Evolutionary conservation across 2,888 invertebrate species (phyloP).

Genomic region (Malthinus seriepunctatus): DNA sequence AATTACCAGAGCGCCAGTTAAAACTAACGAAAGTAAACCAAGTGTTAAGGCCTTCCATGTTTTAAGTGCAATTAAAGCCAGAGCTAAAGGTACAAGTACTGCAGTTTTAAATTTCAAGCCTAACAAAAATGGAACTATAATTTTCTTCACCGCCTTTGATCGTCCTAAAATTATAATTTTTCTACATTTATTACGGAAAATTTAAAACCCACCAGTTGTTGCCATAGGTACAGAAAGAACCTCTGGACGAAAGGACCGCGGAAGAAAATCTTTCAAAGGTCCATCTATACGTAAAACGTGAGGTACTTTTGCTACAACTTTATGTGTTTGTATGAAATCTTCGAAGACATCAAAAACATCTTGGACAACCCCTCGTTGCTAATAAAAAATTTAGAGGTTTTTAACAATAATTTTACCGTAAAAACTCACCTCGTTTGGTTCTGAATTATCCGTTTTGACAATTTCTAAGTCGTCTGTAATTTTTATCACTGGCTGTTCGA

Average conservation of each 20-base stretch:
- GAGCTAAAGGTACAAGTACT: constrained; percentile 77
- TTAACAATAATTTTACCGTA: neutral
- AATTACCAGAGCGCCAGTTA: constrained; percentile 83
- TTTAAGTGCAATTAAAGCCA: constrained; percentile 82
- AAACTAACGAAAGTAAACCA: constrained; percentile 79
- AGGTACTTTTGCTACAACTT: constrained; percentile 75
- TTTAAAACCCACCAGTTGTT: constrained; percentile 54
- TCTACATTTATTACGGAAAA: no score
- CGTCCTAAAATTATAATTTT: constrained; percentile 70
- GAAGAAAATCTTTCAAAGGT: constrained; percentile 63
- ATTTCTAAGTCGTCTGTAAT: constrained; percentile 78
- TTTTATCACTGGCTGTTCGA: constrained; percentile 69
- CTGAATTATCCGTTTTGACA: constrained; percentile 63
- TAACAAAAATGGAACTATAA: constrained; percentile 81
- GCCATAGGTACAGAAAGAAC: constrained; percentile 72
- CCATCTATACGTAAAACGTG: constrained; percentile 62
- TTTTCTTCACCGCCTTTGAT: constrained; percentile 74
- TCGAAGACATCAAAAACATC: constrained; percentile 75
- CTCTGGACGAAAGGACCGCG: constrained; percentile 68
- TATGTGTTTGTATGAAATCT: constrained; percentile 73
- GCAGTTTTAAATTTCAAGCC: constrained; percentile 87
- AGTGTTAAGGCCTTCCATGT: constrained; percentile 89
- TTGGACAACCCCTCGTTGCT: constrained; percentile 59
- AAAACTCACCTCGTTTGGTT: constrained; percentile 39
- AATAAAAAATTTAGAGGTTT: neutral